phyloP scores from a whole-genome alignment of 2,797 vertebrate genomes.

The Chrosomus eos region DNA sequence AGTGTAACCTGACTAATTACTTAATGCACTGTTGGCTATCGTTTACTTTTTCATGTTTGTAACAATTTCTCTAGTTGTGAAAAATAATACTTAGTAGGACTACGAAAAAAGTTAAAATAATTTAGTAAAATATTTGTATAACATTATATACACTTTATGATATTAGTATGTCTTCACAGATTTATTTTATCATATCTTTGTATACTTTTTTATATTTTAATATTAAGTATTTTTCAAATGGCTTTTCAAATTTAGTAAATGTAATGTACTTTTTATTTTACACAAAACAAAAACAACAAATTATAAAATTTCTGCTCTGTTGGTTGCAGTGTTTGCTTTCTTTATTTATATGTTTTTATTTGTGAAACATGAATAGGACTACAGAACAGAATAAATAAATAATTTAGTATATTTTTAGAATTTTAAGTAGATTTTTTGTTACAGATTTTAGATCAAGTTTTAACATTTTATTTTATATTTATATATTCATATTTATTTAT shows the following conservation, averaged over 20 bases:
- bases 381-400: not conserved
- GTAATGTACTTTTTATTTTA: not conserved
- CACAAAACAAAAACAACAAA: not conserved
- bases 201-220: not conserved
- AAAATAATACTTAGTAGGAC: not conserved
- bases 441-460: not conserved
- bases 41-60: not conserved
- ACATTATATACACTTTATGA: too few species aligned
- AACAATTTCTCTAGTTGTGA: not conserved
- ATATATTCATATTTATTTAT: not conserved
- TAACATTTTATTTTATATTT: not conserved
- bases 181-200: not conserved
- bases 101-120: too few species aligned
- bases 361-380: not conserved
- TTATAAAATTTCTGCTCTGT: not conserved
- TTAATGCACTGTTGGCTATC: not conserved
- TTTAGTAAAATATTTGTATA: too few species aligned
- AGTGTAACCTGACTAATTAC: not conserved
- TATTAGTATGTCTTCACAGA: not conserved
- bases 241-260: not conserved
- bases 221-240: not conserved
- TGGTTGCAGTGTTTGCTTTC: not conserved
- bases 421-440: not conserved
- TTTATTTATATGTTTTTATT: not conserved
- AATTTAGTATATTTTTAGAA: not conserved